Conservation (phyloP, 2,888 invertebrate species). For the Drepana falcataria region DNA sequence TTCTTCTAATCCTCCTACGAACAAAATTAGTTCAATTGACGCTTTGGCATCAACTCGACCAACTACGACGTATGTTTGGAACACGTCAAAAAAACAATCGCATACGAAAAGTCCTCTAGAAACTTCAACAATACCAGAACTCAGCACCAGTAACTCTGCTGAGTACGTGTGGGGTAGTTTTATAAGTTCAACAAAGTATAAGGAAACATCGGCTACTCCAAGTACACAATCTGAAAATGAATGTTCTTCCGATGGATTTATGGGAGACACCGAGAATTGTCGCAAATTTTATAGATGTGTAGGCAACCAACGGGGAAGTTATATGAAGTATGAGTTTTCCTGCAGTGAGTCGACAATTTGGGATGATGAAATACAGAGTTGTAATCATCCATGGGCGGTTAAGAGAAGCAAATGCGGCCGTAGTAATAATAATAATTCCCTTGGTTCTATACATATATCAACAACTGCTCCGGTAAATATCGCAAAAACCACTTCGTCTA, state of each 20-base stretch:
- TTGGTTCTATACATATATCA: not conserved
- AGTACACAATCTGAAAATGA: slow-evolving; percentile 26
- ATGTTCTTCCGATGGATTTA: slow-evolving; percentile 85
- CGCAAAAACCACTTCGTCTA: slow-evolving; percentile 3
- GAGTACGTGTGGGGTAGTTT: not conserved
- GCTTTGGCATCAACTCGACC: slow-evolving; percentile 1
- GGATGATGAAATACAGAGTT: slow-evolving; percentile 84
- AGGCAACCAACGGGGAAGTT: slow-evolving; percentile 79
- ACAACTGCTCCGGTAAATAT: not conserved
- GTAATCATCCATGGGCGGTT: slow-evolving; percentile 84
- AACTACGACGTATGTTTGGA: slow-evolving; percentile 14
- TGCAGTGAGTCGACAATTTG: slow-evolving; percentile 88
- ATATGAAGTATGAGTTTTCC: slow-evolving; percentile 83
- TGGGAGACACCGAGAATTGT: slow-evolving; percentile 84
- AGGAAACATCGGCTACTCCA: slow-evolving; percentile 5
- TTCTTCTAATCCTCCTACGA: not conserved
- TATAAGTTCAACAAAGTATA: slow-evolving; percentile 7
- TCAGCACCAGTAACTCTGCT: not conserved
- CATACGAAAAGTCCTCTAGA: slow-evolving; percentile 3
- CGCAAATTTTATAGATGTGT: slow-evolving; percentile 90
- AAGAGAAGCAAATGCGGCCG: slow-evolving; percentile 58
- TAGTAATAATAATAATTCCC: slow-evolving; percentile 20
- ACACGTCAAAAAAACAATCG: slow-evolving; percentile 6
- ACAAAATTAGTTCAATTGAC: not conserved
- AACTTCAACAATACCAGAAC: not conserved